Percentiles rank a stretch among this genome's conserved stretches.
Evolutionary conservation across 2,113 vertebrate species (phyloP).

Genomic region (Brachypodius melanocephalos): DNA sequence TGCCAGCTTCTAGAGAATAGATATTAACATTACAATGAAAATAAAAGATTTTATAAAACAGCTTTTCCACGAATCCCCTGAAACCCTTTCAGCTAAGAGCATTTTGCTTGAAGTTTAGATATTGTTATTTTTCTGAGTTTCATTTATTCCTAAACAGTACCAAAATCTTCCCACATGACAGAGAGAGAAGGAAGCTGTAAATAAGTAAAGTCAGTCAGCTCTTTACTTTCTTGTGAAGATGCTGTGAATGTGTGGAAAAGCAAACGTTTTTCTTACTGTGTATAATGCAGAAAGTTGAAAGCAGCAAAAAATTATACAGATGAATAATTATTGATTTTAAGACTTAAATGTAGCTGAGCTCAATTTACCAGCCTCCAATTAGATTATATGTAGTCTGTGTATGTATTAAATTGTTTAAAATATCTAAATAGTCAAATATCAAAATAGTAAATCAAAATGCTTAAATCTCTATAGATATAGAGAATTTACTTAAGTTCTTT

Average conservation of each 20-base stretch:
- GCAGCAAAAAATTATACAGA: neutral
- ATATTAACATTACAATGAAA: neutral
- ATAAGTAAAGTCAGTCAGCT: neutral
- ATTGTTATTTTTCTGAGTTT: neutral
- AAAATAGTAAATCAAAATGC: neutral
- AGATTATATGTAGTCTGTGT: neutral
- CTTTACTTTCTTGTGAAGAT: neutral
- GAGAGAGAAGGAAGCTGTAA: neutral
- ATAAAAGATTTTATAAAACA: neutral
- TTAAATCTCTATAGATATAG: neutral
- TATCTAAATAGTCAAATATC: neutral
- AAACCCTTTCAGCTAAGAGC: neutral
- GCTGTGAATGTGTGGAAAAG: neutral
- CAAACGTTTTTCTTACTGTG: neutral
- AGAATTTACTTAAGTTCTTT: neutral
- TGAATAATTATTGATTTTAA: neutral
- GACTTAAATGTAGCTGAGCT: neutral
- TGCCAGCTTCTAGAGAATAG: neutral
- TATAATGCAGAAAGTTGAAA: neutral
- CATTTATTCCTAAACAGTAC: neutral
- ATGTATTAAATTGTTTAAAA: neutral
- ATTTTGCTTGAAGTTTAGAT: neutral
- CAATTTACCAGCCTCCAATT: neutral
- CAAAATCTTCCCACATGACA: neutral
- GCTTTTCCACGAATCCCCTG: neutral